Base-by-base conservation (phyloP, 1,140 invertebrate genomes). In the Maconellicoccus hirsutus region DNA sequence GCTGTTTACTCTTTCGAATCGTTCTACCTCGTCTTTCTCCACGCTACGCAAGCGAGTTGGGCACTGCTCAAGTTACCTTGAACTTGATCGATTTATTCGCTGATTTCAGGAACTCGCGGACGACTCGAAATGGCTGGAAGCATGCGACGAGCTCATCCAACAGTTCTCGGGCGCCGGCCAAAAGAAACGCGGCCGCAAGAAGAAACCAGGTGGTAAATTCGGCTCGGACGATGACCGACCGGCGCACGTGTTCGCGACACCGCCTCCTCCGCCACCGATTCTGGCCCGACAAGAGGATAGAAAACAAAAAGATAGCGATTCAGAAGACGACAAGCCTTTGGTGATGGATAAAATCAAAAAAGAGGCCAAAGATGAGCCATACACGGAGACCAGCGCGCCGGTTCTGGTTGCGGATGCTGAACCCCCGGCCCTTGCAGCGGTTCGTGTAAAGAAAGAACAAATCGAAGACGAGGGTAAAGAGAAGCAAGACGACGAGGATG, bases 91-190 rank as follows among this genome's bases (percentile, higher is more conserved):
- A n/a, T 52, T 52, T 52, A 8, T 19, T 66, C 25, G 10, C 25
- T 6, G 3, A 4, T 66, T 66, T 23, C 61, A 66, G 61, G 61
- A 23, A 23, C 16, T 25, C 25, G 22, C 61, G 29, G 61, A 66
- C 61, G 61, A 66, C 21, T 66, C 61, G 25, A 10, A 66, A 26
- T 66, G 61, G 61, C 25, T 66, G 25, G 61, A 23, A 25, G 61
- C 61, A 22, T 66, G 61, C 61, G 61, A 66, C 25, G 61, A 66
- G 22, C 61, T 66, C 25, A 66, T 66, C 10, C 21, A 66, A 8
- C 61, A 66, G 22, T 66, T 66, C 61, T 4, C 10, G 2, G 16
- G 25, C 25, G 22, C 3, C 16, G 25, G 61, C 10, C 10, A 8
- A 19, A 22, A 66, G 61, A 66, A 66, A 25, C 19, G 22, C 3